Base-by-base conservation (phyloP, 1,140 invertebrate genomes). In the Polypedilum pembai region DNA sequence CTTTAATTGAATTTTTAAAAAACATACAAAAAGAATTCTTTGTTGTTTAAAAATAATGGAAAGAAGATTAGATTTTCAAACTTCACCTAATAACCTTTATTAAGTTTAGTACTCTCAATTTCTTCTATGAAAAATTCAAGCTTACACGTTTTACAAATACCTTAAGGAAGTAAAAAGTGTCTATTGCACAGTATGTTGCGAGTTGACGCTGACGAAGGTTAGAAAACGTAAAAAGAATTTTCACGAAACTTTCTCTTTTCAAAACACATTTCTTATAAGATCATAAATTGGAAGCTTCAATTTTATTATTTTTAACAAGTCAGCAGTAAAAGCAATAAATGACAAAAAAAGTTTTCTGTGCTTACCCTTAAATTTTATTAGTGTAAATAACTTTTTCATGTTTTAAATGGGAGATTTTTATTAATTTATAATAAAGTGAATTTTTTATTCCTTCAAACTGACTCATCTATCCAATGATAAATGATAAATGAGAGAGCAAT, bases 311-410 rank as follows among this genome's bases (percentile, higher is more conserved):
- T 45, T 45, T 2, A 45, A 45, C 15, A 15, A 45, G 41, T 15
- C 8, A 45, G 41, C 8, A 45, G 8, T 1, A 45, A 45, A 33
- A 33, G 24, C 5, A 33, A 33, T 33, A 33, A 33, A 33, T 33
- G 24, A 33, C 24, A 33, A 33, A 33, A 33, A 33, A 33, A 33
- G 5, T 33, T 33, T 45, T 45, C 41, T 8, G 15, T 12, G 8
- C 41, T 56, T 56, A 56, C 45, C 45, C 15, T 56, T 56, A 15
- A 56, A 56, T 56, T 56, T 56, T 56, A 56, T 56, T 12, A 56
- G n/a, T 1, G 45, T n/a, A 56, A 56, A 56, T 15, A 56, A 56
- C 45, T 56, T 56, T 56, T 56, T 56, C 45, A 56, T 56, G 0
- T 56, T 56, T 56, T 56, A 45, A 45, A 45, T 12, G 8, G 1